A percentile compares a stretch with the other conserved stretches of the same genome.
These are phyloP conservation scores for Rhinolophus sinicus DNA, from an alignment of 2,113 vertebrate genomes.

Conservation along the genomic window DNA sequence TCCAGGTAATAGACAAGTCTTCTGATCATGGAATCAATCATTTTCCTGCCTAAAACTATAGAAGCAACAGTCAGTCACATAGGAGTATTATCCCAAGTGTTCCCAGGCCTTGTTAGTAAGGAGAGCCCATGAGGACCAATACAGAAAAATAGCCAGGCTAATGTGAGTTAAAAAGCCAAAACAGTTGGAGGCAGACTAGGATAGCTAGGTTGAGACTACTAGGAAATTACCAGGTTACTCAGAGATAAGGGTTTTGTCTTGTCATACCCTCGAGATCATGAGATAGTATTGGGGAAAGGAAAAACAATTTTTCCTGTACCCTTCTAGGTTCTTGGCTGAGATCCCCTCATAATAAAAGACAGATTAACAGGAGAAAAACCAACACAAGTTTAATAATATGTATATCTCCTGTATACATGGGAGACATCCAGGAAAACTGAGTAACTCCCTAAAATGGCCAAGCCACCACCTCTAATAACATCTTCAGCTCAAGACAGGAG, in stretches of 20 bases:
- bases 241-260: background rate
- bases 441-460: background rate
- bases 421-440: background rate
- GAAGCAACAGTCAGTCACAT: background rate
- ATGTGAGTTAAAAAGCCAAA: background rate
- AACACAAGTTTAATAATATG: background rate
- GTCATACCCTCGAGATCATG: background rate
- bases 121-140: background rate
- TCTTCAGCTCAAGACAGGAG: background rate
- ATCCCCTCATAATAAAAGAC: background rate
- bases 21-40: background rate
- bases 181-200: background rate
- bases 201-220: background rate
- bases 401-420: background rate
- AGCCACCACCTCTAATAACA: background rate
- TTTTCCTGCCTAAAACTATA: background rate
- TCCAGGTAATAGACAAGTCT: background rate
- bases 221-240: background rate
- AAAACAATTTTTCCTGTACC: background rate
- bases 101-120: background rate
- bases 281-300: background rate
- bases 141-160: background rate
- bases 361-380: background rate
- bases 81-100: background rate
- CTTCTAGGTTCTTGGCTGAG: background rate